Evolutionary conservation across 2,113 vertebrate genomes (phyloP).

Genomic region (Trichechus manatus): DNA sequence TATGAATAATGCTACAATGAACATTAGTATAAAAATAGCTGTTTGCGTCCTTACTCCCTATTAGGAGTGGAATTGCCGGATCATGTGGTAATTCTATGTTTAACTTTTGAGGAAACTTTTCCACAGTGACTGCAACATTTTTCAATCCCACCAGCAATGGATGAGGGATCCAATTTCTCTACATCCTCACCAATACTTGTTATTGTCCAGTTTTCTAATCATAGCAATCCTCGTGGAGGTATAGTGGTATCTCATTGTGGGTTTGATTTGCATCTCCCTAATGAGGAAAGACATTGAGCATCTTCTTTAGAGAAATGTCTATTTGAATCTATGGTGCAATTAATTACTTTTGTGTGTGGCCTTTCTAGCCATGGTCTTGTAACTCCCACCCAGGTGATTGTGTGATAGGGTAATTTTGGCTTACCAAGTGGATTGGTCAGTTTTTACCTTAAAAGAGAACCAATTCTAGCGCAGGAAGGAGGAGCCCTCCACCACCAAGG

Average conservation of each 20-base stretch:
- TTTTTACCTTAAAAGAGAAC: no score
- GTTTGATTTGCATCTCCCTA: background rate
- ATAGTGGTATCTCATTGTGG: background rate
- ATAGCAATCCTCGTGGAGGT: background rate
- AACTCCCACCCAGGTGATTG: no score
- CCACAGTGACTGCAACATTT: no score
- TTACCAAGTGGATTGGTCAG: no score
- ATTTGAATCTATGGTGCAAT: background rate
- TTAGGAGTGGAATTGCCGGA: background rate
- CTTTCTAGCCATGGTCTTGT: no score
- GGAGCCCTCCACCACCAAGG: no score
- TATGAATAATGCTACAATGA: background rate
- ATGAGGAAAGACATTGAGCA: background rate
- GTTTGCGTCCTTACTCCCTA: background rate
- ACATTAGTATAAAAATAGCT: background rate
- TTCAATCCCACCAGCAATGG: no score
- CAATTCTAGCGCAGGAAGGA: no score
- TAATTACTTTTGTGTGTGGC: no score
- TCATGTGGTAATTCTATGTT: background rate
- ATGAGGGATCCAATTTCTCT: no score
- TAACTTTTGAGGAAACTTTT: background rate
- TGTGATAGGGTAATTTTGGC: no score
- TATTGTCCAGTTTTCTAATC: background rate
- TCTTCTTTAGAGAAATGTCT: background rate
- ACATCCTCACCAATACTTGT: background rate